A percentile compares a stretch with the other conserved stretches of the same genome.
These are phyloP conservation scores for Diachasma alloeum DNA, from an alignment of 1,140 invertebrate species.

Conservation along the genomic window DNA sequence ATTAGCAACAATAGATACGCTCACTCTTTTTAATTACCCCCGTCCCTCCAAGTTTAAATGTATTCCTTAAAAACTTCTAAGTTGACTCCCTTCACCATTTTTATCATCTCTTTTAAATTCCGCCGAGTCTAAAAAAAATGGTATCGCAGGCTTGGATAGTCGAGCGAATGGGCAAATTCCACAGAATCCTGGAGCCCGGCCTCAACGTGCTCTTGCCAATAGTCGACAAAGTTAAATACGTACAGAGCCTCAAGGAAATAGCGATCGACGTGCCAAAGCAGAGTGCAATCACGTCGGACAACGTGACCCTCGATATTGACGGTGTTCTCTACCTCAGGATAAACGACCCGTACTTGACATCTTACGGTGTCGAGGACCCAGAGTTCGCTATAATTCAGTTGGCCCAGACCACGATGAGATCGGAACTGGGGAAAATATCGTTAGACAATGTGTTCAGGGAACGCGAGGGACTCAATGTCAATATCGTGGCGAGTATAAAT, in stretches of 20 bases:
- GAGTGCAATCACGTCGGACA: constrained; percentile 96
- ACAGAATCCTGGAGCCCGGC: constrained; percentile 92
- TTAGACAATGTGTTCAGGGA: constrained; percentile 97
- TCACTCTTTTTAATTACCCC: no score
- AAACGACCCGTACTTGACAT: constrained; percentile 91
- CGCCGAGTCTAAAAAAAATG: no score
- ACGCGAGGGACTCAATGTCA: constrained; percentile 94
- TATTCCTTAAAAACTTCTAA: neutral
- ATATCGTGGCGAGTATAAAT: constrained; percentile 96
- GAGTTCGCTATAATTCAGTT: constrained; percentile 99
- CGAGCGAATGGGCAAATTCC: constrained; percentile 98
- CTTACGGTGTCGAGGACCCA: constrained; percentile 99
- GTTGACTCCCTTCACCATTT: no score
- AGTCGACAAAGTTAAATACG: constrained; percentile 95
- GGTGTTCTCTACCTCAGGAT: constrained; percentile 96
- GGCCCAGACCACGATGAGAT: constrained; percentile 99
- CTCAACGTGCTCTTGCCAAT: constrained; percentile 93
- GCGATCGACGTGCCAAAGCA: constrained; percentile 99
- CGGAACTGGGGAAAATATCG: constrained; percentile 97
- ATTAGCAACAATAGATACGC: no score
- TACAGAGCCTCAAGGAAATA: constrained; percentile 99
- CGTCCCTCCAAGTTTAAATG: no score
- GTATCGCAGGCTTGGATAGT: constrained; percentile 91
- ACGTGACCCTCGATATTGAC: constrained; percentile 96
- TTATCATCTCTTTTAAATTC: neutral